These are phyloP conservation scores for Cheilosia scutellata DNA, from an alignment of 2,888 invertebrate species.

Conservation along the genomic window DNA sequence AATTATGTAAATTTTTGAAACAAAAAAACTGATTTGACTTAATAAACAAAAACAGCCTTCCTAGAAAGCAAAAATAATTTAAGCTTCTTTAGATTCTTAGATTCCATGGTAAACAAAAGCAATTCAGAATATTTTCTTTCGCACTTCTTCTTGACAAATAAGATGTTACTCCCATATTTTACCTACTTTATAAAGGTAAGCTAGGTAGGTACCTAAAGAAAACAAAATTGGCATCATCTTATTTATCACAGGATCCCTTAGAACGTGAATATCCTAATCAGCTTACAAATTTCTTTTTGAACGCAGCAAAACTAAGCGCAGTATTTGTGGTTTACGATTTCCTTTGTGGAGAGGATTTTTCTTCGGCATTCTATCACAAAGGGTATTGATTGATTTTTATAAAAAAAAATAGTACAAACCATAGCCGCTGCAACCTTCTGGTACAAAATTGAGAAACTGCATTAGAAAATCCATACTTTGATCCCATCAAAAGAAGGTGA, in stretches of 20 bases:
- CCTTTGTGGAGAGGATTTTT: neutral
- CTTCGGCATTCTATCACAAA: constrained; percentile 4
- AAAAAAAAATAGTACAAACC: neutral
- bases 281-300: constrained; percentile 20
- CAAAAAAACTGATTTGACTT: too few relatives aligned
- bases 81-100: too few relatives aligned
- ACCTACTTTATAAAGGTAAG: neutral
- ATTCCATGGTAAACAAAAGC: too few relatives aligned
- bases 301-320: constrained; percentile 2
- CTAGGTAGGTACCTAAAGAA: neutral
- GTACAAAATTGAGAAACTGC: neutral
- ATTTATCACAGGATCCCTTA: neutral
- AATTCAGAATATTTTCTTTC: too few relatives aligned
- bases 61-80: too few relatives aligned
- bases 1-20: too few relatives aligned
- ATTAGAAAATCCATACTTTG: constrained; percentile 6
- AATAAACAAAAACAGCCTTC: too few relatives aligned
- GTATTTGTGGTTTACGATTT: constrained; percentile 33
- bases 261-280: constrained; percentile 37
- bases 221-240: neutral
- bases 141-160: too few relatives aligned
- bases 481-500: constrained; percentile 52
- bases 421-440: constrained; percentile 22
- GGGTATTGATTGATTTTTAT: constrained; percentile 52
- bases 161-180: too few relatives aligned